Conservation (phyloP, 2,888 invertebrate species). For the Chrysina gloriosa region DNA sequence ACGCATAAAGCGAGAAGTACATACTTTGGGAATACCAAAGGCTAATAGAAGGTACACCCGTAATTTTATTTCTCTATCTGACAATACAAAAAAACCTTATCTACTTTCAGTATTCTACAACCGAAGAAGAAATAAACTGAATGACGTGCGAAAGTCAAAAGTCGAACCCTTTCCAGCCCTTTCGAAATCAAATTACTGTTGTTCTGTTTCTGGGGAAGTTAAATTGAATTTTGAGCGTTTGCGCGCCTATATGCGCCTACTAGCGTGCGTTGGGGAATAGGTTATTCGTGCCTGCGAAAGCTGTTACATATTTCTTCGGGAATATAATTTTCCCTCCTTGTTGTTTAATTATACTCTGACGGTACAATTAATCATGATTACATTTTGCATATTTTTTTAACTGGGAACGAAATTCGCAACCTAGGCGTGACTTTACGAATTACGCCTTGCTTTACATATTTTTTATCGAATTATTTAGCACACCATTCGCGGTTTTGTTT, state of each 20-base stretch:
- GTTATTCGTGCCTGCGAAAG: background rate
- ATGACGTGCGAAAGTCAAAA: constrained; percentile 5
- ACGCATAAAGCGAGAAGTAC: too few relatives aligned
- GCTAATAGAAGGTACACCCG: too few relatives aligned
- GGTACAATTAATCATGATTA: constrained; percentile 41
- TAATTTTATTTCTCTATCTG: too few relatives aligned
- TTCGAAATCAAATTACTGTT: constrained; percentile 27
- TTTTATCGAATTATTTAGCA: background rate
- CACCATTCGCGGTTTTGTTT: background rate
- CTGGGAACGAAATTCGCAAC: constrained; percentile 27
- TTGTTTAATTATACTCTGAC: constrained; percentile 40
- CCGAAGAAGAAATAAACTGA: background rate
- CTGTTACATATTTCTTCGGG: constrained; percentile 33
- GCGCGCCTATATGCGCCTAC: background rate
- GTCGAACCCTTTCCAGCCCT: background rate
- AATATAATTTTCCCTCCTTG: constrained; percentile 38
- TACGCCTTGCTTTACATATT: background rate
- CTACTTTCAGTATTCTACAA: too few relatives aligned
- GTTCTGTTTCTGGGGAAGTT: constrained; percentile 34
- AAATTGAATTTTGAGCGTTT: constrained; percentile 36
- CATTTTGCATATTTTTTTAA: constrained; percentile 35
- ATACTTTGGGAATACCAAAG: too few relatives aligned
- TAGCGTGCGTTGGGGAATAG: background rate
- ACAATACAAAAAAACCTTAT: too few relatives aligned
- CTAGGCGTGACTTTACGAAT: background rate